Conservation (phyloP, 2,113 vertebrate genomes). For the Strix aluco region DNA sequence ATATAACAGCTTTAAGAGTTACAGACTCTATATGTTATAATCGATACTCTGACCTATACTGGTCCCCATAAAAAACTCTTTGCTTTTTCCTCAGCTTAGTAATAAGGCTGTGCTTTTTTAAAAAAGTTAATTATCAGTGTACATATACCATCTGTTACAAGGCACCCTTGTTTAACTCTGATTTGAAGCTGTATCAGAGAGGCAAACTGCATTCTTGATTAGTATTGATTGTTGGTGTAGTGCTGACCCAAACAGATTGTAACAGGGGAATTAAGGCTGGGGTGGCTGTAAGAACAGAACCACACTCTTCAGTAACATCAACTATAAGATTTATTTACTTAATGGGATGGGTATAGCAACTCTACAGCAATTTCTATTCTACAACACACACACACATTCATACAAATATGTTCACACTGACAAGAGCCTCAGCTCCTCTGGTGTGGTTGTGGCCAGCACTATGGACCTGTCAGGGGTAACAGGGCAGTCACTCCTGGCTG, state of each 20-base stretch:
- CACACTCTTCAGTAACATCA: neutral
- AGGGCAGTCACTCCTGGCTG: neutral
- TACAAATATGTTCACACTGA: rapidly evolving
- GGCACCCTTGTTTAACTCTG: neutral
- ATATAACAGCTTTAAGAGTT: neutral
- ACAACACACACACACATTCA: neutral
- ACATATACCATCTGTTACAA: neutral
- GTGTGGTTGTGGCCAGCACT: neutral
- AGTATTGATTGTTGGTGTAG: neutral
- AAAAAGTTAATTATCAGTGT: neutral
- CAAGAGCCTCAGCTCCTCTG: neutral
- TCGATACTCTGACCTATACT: neutral
- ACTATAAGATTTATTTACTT: neutral
- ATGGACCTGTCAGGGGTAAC: neutral
- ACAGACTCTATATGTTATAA: neutral
- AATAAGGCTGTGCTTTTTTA: neutral
- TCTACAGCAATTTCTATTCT: neutral
- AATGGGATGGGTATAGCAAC: neutral
- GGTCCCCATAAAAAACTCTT: neutral
- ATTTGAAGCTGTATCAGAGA: neutral
- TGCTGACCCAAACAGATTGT: neutral
- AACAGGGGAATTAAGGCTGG: neutral
- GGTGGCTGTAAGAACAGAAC: neutral
- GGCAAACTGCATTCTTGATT: slow-evolving; percentile 1
- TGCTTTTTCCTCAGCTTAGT: neutral